Evolutionary conservation across 1,140 invertebrate genomes (phyloP).

Genomic region (Nebria ingens): DNA sequence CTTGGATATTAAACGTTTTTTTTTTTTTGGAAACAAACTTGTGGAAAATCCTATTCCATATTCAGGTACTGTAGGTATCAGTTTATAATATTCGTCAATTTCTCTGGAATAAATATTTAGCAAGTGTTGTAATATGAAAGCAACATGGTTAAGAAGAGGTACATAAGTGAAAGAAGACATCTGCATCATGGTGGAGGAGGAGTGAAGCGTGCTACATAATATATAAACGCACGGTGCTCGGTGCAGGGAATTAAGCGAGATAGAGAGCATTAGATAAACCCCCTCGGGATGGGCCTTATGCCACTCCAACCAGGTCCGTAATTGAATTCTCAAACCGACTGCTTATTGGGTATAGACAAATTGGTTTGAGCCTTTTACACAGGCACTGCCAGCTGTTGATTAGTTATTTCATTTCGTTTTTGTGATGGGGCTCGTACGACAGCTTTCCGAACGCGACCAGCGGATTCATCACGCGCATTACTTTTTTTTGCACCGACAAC

Average conservation of each 20-base stretch:
- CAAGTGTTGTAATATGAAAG: too few relatives aligned
- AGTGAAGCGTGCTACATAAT: neutral
- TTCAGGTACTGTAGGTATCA: too few relatives aligned
- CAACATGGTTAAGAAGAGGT: neutral
- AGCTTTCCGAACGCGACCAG: too few relatives aligned
- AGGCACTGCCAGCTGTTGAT: conserved; percentile 1
- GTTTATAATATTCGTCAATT: too few relatives aligned
- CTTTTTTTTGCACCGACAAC: too few relatives aligned
- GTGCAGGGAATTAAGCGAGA: neutral
- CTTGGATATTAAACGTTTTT: too few relatives aligned
- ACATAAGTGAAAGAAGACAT: neutral
- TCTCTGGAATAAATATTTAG: too few relatives aligned
- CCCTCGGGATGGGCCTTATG: conserved; percentile 4
- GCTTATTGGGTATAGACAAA: conserved; percentile 9
- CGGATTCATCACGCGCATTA: too few relatives aligned
- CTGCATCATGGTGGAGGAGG: neutral
- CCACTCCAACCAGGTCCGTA: neutral
- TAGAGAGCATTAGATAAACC: neutral
- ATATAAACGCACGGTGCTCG: neutral
- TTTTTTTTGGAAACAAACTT: too few relatives aligned
- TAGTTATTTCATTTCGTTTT: conserved; percentile 7
- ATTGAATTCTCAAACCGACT: conserved; percentile 8
- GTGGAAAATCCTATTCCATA: too few relatives aligned
- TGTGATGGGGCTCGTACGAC: too few relatives aligned
- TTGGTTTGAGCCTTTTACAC: conserved; percentile 3